A percentile compares a stretch with the other conserved stretches of the same genome.
Conservation (phyloP, 2,888 invertebrate species). For the Drosophila pegasa region DNA sequence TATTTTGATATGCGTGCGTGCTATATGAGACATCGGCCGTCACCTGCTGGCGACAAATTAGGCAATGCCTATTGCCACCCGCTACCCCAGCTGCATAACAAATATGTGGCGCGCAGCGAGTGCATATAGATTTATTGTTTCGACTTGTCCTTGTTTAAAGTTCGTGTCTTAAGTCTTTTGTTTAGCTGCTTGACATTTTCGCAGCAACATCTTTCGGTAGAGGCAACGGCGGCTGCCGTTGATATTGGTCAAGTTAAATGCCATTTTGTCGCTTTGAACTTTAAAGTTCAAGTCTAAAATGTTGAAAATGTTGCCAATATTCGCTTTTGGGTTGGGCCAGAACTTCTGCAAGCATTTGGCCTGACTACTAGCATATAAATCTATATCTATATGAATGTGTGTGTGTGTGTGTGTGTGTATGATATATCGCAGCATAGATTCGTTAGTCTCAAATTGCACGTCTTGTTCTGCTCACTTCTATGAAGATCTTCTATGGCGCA, state of each 20-base stretch:
- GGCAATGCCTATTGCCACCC: constrained; percentile 42
- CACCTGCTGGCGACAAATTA: constrained; percentile 59
- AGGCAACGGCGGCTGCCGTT: constrained; percentile 4
- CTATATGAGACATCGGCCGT: constrained; percentile 45
- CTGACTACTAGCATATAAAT: not conserved
- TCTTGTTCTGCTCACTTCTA: constrained; percentile 1
- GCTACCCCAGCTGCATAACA: constrained; percentile 4
- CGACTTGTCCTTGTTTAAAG: constrained; percentile 60
- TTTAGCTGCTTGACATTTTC: constrained; percentile 47
- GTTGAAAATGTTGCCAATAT: constrained; percentile 19
- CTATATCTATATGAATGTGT: not conserved
- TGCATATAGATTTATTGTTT: constrained; percentile 20
- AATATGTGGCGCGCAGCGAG: constrained; percentile 5
- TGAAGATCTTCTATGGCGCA: not conserved
- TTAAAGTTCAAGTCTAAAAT: constrained; percentile 76
- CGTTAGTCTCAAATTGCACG: not conserved
- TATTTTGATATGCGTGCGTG: no score
- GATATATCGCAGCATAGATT: constrained; percentile 1
- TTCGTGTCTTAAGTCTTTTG: constrained; percentile 75
- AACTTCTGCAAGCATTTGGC: constrained; percentile 1
- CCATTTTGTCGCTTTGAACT: constrained; percentile 71
- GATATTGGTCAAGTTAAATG: constrained; percentile 73
- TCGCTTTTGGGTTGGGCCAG: constrained; percentile 55
- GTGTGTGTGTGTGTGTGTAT: not conserved
- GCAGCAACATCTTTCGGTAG: constrained; percentile 31